Conservation (phyloP, 2,888 invertebrate species). For the Dynastes tityus region DNA sequence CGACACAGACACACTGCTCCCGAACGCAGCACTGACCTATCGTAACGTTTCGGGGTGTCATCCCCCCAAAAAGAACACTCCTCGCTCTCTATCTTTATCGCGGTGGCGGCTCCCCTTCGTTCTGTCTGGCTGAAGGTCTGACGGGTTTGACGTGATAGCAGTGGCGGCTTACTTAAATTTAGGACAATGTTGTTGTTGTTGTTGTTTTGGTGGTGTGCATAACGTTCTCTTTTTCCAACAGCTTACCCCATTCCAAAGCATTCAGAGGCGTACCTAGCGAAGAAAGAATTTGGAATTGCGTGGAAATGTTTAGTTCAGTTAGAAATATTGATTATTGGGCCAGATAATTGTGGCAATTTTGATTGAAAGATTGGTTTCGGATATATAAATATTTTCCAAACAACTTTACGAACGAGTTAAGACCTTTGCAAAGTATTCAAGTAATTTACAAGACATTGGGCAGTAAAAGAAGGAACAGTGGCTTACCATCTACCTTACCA, state of each 20-base stretch:
- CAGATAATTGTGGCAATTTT: too few relatives aligned
- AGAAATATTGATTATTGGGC: too few relatives aligned
- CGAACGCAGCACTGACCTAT: constrained; percentile 46
- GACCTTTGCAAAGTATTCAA: too few relatives aligned
- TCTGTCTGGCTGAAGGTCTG: constrained; percentile 30
- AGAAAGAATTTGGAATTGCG: too few relatives aligned
- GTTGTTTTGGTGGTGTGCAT: constrained; percentile 18
- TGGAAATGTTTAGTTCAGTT: too few relatives aligned
- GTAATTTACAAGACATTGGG: too few relatives aligned
- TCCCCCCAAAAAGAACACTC: constrained; percentile 46
- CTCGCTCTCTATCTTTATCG: constrained; percentile 34
- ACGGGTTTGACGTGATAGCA: constrained; percentile 46
- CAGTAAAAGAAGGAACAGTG: too few relatives aligned
- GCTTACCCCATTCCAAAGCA: neutral
- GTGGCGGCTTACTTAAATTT: constrained; percentile 47
- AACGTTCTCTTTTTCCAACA: neutral
- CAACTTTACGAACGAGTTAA: too few relatives aligned
- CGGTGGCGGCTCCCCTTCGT: constrained; percentile 15
- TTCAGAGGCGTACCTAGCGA: too few relatives aligned
- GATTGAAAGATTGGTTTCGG: too few relatives aligned
- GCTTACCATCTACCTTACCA: too few relatives aligned
- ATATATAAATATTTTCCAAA: too few relatives aligned
- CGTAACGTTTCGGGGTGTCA: constrained; percentile 49
- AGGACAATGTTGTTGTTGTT: constrained; percentile 40
- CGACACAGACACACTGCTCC: constrained; percentile 42